Evolutionary conservation across 2,888 invertebrate genomes (phyloP).

Genomic region (Strigamia crassipes): DNA sequence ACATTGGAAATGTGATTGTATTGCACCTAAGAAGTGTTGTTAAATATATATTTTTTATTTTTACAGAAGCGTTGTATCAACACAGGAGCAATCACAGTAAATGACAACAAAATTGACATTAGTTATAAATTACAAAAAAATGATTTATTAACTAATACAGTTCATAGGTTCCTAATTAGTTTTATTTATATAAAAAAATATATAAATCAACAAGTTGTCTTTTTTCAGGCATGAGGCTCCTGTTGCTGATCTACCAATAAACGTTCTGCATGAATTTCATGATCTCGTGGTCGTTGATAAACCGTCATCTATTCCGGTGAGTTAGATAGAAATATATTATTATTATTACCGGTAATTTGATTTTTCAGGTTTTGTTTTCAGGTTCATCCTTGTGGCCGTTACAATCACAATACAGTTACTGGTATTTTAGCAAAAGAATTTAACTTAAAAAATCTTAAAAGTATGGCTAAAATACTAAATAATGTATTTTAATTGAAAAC

Average conservation of each 20-base stretch:
- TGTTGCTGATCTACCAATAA: slow-evolving; percentile 94
- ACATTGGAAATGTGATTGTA: background rate
- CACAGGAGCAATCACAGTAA: slow-evolving; percentile 88
- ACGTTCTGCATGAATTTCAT: slow-evolving; percentile 96
- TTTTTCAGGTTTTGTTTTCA: slow-evolving; percentile 56
- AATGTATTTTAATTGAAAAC: slow-evolving; percentile 17
- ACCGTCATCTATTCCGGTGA: slow-evolving; percentile 99
- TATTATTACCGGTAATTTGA: background rate
- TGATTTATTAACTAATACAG: slow-evolving; percentile 88
- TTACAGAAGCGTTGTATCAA: slow-evolving; percentile 74
- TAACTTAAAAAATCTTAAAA: slow-evolving; percentile 88
- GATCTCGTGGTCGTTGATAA: slow-evolving; percentile 99
- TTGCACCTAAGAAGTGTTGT: no score
- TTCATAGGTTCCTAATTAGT: slow-evolving; percentile 75
- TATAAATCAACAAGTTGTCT: background rate
- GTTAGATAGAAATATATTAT: slow-evolving; percentile 25
- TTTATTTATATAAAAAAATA: background rate
- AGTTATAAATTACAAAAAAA: slow-evolving; percentile 92
- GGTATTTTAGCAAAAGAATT: slow-evolving; percentile 96
- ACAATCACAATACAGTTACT: slow-evolving; percentile 94
- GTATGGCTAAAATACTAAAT: no score
- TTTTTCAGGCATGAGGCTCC: slow-evolving; percentile 94
- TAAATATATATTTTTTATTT: background rate
- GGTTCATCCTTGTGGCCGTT: slow-evolving; percentile 98
- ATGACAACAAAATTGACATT: slow-evolving; percentile 86